phyloP scores from a whole-genome alignment of 2,888 invertebrate genomes.

The Myopa tessellatipennis region DNA sequence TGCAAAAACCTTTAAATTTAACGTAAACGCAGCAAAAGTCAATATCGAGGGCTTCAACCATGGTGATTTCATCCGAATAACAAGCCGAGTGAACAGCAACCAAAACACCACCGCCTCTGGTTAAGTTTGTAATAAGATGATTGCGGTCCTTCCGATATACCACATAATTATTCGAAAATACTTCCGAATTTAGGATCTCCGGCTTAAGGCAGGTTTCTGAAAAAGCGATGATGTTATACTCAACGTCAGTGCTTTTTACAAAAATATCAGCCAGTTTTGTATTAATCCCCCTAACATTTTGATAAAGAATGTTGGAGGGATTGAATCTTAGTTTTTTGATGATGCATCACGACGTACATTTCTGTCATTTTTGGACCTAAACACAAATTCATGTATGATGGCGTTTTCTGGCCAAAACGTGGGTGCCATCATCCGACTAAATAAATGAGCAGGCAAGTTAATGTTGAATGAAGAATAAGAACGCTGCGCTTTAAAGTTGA shows the following conservation, averaged over 20 bases:
- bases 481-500: background rate
- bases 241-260: background rate
- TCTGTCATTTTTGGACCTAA: background rate
- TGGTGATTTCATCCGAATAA: background rate
- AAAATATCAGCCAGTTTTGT: background rate
- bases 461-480: constrained; percentile 7
- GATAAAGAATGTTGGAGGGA: background rate
- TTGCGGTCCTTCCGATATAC: background rate
- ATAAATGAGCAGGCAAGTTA: background rate
- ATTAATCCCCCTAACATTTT: constrained; percentile 1
- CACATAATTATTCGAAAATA: background rate
- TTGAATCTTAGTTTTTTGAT: background rate
- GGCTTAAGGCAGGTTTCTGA: constrained; percentile 11
- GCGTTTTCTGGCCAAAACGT: background rate
- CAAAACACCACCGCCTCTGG: constrained; percentile 12
- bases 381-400: background rate
- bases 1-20: background rate
- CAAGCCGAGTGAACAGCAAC: background rate
- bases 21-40: constrained; percentile 1
- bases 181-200: background rate
- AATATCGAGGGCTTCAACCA: background rate
- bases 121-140: background rate
- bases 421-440: background rate
- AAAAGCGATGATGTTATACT: background rate
- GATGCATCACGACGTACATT: background rate